Evolutionary conservation across 2,797 vertebrate species (phyloP), one percentile per base, ranked within the genome.

Genomic region (Danio jaintianensis): DNA sequence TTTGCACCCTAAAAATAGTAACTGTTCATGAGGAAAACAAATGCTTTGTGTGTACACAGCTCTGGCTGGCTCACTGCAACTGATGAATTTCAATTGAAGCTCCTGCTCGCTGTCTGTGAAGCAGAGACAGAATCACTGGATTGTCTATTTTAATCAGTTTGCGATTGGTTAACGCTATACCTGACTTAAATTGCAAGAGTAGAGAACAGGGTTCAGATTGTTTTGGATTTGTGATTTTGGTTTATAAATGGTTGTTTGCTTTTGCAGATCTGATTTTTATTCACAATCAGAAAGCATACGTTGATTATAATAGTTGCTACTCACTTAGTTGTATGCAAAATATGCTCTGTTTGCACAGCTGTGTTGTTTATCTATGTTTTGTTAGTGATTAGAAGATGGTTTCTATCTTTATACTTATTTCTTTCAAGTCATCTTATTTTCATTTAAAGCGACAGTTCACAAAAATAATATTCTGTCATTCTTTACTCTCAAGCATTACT

Each of bases 1-100:
- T 71, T 70, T 71, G 36, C 47, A 52, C 67, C 56, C 56, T 79
- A 79, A 79, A 79, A 79, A 79, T 79, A 79, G 47, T 36, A 70
- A 61, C 58, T 53, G 77, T 71, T 62, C 67, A 62, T 53, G 67
- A 53, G 67, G 36, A 71, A 71, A 79, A 79, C 67, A 70, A 79
- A 71, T 4, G 9, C 43, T 42, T 70, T 78, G 63, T 78, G 47
- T 79, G 47, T n/a, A 79, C 58, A 52, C 56, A 71, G 38, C 47
- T 71, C 67, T 22, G 45, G 13, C 66, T 62, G 66, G 12, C 56
- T 70, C 45, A 52, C 66, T 22, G 29, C 47, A 63, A 52, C 18
- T 22, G 77, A 71, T 79, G 77, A 16, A 79, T 79, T 71, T 62
- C 55, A 42, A 52, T 48, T 68, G 22, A 68, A 48, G 45, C 29